Conservation (phyloP, 2,113 vertebrate species). For the Rhagologus leucostigma region DNA sequence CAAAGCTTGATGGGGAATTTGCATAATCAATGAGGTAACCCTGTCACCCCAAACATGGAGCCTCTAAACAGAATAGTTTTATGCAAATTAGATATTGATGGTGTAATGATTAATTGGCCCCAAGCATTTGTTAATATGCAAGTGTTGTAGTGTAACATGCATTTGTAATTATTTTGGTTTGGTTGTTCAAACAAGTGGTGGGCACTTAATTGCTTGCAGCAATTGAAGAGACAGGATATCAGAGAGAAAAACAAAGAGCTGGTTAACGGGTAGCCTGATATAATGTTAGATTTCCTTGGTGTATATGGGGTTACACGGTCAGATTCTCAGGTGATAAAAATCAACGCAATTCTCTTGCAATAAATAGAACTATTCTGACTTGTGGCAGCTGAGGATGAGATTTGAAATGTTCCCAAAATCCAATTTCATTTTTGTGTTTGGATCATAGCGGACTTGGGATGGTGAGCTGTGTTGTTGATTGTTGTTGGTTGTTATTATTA, state of each 20-base stretch:
- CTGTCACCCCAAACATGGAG: constrained; percentile 91
- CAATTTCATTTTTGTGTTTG: not conserved
- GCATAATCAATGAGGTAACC: constrained; percentile 97
- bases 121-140: constrained; percentile 93
- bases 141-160: constrained; percentile 86
- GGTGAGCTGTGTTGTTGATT: not conserved
- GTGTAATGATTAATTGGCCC: constrained; percentile 94
- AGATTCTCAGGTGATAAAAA: not conserved
- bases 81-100: constrained; percentile 98
- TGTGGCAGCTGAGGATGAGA: not conserved
- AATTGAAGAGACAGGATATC: constrained; percentile 56
- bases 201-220: constrained; percentile 75
- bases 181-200: constrained; percentile 85
- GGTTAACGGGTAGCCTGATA: constrained; percentile 33
- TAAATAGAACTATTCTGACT: not conserved
- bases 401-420: not conserved
- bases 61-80: constrained; percentile 94
- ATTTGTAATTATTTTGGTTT: constrained; percentile 87
- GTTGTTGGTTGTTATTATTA: not conserved
- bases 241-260: constrained; percentile 48
- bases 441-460: not conserved
- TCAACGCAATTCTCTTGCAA: not conserved
- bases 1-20: constrained; percentile 89
- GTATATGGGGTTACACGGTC: not conserved
- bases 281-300: not conserved